Evolutionary conservation across 2,113 vertebrate species (phyloP), one percentile per base, ranked within the genome.

Genomic region (Motacilla alba): DNA sequence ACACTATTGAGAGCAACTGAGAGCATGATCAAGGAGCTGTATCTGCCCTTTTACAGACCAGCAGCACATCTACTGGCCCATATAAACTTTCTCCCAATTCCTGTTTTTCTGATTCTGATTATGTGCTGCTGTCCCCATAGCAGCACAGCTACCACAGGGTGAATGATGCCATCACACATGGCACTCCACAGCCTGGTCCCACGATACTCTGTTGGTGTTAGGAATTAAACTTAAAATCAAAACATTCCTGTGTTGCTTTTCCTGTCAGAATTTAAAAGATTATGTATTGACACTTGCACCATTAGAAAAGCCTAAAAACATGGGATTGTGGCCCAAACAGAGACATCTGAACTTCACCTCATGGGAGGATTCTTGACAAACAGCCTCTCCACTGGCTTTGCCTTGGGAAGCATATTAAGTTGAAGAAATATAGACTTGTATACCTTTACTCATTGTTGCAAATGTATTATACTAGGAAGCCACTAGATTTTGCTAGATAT

Each of bases 151-250:
- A 10, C 10, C 16, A 4, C 2, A 15, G 17, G 18, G 13, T 46
- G 46, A 60, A 9, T 26, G 18, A 47, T 64, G 55, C 9, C 11
- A 46, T 31, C 8, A 26, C 22, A 14, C 12, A 7, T 4, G 10
- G 10, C 10, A 8, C 21, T 44, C 31, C 33, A 10, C 8, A 8
- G 16, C 15, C 64, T 55, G 35, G 8, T 74, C 26, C 27, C 44
- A 31, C 0, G 0, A 21, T 14, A 7, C 3, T n/a, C 26, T 53
- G 4, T 17, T 55, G 11, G 13, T n/a, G 16, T 10, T 46, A 53
- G 7, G 24, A 49, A 76, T 8, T 58, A 23, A 73, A 53, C 1
- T 41, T 37, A 23, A 76, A 66, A 52, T 76, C 23, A 23, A 64
- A 92, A 13, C 6, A 52, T 44, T 58, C 12, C 16, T 30, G 9